Conservation (phyloP, 2,113 vertebrate species). For the Callithrix jacchus region DNA sequence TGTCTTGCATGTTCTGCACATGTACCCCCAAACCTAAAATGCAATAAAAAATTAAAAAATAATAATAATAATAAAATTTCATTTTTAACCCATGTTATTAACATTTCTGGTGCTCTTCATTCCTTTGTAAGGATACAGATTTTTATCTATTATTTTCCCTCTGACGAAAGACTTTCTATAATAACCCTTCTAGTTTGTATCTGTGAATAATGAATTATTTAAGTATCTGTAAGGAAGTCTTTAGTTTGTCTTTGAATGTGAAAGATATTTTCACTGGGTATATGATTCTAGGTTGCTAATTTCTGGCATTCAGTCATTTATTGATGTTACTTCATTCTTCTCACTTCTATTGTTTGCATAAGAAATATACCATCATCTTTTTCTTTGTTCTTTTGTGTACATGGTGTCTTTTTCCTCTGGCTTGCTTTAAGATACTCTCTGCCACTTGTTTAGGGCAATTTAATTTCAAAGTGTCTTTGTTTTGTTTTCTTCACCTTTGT, state of each 20-base stretch:
- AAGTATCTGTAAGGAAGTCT: background rate
- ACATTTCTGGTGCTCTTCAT: background rate
- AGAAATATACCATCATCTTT: background rate
- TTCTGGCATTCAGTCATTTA: background rate
- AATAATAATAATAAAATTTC: background rate
- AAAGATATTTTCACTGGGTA: background rate
- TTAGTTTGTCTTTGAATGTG: background rate
- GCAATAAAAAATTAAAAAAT: no score
- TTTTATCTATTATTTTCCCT: background rate
- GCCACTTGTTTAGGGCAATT: background rate
- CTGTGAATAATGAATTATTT: background rate
- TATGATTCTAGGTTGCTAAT: background rate
- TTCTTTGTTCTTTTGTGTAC: background rate
- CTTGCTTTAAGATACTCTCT: background rate
- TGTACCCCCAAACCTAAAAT: no score
- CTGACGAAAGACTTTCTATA: background rate
- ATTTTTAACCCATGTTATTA: background rate
- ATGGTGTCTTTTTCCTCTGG: background rate
- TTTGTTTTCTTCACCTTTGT: background rate
- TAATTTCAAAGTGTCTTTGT: background rate
- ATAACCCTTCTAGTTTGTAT: background rate
- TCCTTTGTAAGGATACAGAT: background rate
- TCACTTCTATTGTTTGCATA: background rate
- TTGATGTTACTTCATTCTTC: background rate
- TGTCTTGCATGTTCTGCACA: no score